Percentiles rank a stretch among this genome's conserved stretches.
These are phyloP conservation scores for Cantharis rustica DNA, from an alignment of 2,888 invertebrate species.

Conservation along the genomic window DNA sequence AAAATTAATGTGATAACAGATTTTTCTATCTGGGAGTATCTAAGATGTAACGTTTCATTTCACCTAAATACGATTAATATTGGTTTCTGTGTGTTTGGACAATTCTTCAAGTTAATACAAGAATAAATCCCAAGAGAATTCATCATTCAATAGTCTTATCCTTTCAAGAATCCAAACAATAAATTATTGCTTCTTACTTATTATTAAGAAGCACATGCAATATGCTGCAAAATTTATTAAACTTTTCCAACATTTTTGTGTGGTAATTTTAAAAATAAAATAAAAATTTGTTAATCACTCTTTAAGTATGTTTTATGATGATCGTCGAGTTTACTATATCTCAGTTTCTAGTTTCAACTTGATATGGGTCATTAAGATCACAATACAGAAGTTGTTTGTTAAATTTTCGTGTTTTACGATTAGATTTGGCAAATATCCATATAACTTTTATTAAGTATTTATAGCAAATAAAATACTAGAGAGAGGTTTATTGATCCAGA, in stretches of 20 bases:
- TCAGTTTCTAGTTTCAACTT: background rate
- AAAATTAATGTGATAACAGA: background rate
- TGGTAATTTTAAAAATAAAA: background rate
- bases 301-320: background rate
- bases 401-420: slow-evolving; percentile 19
- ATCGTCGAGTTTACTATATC: background rate
- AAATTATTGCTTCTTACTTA: slow-evolving; percentile 29
- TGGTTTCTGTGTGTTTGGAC: slow-evolving; percentile 24
- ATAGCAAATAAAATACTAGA: background rate
- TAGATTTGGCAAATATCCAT: slow-evolving; percentile 16
- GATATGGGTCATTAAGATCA: slow-evolving; percentile 9
- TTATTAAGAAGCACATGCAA: background rate
- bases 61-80: background rate
- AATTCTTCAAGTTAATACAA: slow-evolving; percentile 36
- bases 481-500: background rate
- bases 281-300: background rate
- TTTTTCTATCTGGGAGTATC: background rate
- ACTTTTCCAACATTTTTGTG: background rate
- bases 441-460: slow-evolving; percentile 20
- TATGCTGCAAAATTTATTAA: background rate
- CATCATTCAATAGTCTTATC: slow-evolving; percentile 36
- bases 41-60: background rate
- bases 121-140: slow-evolving; percentile 38
- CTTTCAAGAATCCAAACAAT: slow-evolving; percentile 30
- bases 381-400: slow-evolving; percentile 8